Evolutionary conservation across 2,888 invertebrate genomes (phyloP).

Genomic region (Ectemnius lituratus): DNA sequence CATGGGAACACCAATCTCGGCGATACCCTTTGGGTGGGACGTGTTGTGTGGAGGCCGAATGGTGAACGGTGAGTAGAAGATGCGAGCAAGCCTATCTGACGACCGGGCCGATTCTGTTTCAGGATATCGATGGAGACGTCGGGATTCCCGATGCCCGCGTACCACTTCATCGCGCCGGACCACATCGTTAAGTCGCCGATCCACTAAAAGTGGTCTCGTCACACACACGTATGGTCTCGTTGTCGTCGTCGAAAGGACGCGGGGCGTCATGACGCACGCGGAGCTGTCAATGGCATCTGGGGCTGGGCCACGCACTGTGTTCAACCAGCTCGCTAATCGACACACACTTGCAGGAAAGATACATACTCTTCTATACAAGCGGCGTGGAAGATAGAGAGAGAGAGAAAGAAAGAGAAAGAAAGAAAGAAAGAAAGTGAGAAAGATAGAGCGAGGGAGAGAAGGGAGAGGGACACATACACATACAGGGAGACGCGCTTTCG

Average conservation of each 20-base stretch:
- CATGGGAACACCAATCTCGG: slow-evolving; percentile 15
- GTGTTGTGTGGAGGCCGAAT: background rate
- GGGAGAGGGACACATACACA: slow-evolving; percentile 14
- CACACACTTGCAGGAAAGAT: slow-evolving; percentile 43
- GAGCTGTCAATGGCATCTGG: slow-evolving; percentile 72
- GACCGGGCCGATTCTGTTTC: slow-evolving; percentile 77
- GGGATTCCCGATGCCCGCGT: slow-evolving; percentile 92
- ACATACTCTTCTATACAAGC: slow-evolving; percentile 13
- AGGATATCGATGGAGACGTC: slow-evolving; percentile 98
- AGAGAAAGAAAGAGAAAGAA: slow-evolving; percentile 1
- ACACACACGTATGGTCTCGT: slow-evolving; percentile 56
- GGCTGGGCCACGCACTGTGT: slow-evolving; percentile 69
- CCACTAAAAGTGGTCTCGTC: slow-evolving; percentile 81
- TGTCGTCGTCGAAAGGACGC: slow-evolving; percentile 68
- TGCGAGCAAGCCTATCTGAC: slow-evolving; percentile 30
- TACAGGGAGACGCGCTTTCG: background rate
- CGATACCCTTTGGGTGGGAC: background rate
- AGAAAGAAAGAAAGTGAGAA: background rate
- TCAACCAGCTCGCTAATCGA: slow-evolving; percentile 69
- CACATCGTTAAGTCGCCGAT: slow-evolving; percentile 95
- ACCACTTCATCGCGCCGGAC: slow-evolving; percentile 95
- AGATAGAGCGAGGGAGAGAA: slow-evolving; percentile 13
- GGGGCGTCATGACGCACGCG: slow-evolving; percentile 74
- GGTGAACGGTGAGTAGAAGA: background rate
- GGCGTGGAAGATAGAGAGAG: no score